Conservation (phyloP, 2,888 invertebrate genomes). For the Baronia brevicornis region DNA sequence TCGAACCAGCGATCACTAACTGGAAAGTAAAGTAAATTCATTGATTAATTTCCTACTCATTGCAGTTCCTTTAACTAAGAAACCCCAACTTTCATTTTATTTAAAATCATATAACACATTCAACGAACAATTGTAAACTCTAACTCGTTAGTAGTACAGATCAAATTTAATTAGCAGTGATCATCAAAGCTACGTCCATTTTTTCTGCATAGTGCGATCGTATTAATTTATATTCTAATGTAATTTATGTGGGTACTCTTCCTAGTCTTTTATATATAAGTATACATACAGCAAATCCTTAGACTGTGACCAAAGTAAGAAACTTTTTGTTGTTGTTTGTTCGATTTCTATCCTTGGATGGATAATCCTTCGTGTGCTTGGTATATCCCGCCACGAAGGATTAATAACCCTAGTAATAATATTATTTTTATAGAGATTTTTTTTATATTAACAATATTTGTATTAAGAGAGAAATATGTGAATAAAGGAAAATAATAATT, state of each 20-base stretch:
- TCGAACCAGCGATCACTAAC: too few relatives aligned
- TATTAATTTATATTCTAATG: constrained; percentile 72
- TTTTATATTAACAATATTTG: too few relatives aligned
- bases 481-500: too few relatives aligned
- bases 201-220: constrained; percentile 53
- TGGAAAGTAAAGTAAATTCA: too few relatives aligned
- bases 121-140: constrained; percentile 3
- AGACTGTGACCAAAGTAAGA: constrained; percentile 28
- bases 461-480: too few relatives aligned
- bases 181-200: constrained; percentile 25
- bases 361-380: too few relatives aligned
- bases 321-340: too few relatives aligned
- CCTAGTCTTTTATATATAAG: constrained; percentile 27
- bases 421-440: too few relatives aligned
- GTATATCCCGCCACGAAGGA: too few relatives aligned
- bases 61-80: constrained; percentile 9
- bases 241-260: constrained; percentile 60
- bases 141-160: constrained; percentile 5
- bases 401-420: too few relatives aligned
- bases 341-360: too few relatives aligned
- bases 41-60: constrained; percentile 5
- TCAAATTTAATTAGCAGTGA: constrained; percentile 5
- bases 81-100: constrained; percentile 10
- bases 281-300: constrained; percentile 41
- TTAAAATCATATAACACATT: constrained; percentile 4